Conservation (phyloP, 2,797 vertebrate genomes). For the Notamacropus eugenii region DNA sequence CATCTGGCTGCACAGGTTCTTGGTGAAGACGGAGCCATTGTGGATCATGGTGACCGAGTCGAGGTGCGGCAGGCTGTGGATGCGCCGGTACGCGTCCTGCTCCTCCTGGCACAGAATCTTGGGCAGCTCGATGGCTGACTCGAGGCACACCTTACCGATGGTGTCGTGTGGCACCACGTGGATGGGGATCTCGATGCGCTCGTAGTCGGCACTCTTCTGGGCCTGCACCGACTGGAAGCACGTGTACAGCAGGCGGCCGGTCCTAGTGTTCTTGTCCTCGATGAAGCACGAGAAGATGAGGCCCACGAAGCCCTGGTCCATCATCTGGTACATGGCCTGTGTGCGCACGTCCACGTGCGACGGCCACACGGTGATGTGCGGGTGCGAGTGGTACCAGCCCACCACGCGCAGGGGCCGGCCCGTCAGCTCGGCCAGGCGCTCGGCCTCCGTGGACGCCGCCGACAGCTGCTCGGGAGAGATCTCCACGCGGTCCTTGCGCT, state of each 20-base stretch:
- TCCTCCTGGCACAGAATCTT: constrained; percentile 98
- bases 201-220: constrained; percentile 97
- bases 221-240: constrained; percentile 97
- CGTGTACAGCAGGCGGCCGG: constrained; percentile 96
- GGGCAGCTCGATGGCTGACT: constrained; percentile 96
- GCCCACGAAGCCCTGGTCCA: constrained; percentile 98
- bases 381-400: constrained; percentile 99
- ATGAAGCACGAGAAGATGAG: constrained; percentile 99
- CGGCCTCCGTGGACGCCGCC: constrained; percentile 96
- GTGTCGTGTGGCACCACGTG: constrained; percentile 95
- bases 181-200: constrained; percentile 96
- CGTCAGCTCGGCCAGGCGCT: constrained; percentile 94
- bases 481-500: constrained; percentile 97
- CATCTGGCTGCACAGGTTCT: constrained; percentile 99
- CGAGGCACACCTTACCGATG: constrained; percentile 96
- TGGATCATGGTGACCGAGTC: constrained; percentile 99
- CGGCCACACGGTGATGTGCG: constrained; percentile 98
- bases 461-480: constrained; percentile 98
- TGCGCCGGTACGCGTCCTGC: constrained; percentile 96
- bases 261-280: constrained; percentile 98
- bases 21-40: constrained; percentile 99
- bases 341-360: constrained; percentile 98
- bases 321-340: constrained; percentile 99
- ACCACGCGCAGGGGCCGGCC: constrained; percentile 96
- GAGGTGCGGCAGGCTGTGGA: constrained; percentile 96